A percentile compares a stretch with the other conserved stretches of the same genome.
phyloP scores from a whole-genome alignment of 2,797 vertebrate genomes.

The Sarcoramphus papa region DNA sequence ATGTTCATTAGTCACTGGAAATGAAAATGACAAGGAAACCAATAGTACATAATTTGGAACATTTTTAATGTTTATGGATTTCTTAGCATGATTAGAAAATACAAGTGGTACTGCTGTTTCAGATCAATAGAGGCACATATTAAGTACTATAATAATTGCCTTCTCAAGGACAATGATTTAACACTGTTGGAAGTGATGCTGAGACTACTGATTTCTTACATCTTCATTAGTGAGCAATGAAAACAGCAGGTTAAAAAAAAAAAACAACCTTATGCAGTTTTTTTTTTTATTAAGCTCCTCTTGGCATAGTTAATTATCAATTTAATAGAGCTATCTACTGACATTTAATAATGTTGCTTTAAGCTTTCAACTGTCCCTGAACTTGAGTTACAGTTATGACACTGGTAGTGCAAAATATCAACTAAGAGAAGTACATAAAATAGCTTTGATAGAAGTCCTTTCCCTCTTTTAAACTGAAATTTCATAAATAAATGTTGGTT shows the following conservation, averaged over 20 bases:
- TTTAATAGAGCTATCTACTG: not conserved
- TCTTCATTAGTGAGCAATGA: not conserved
- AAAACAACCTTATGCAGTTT: not conserved
- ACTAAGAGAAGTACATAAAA: not conserved
- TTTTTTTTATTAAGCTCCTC: not conserved
- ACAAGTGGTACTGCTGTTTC: not conserved
- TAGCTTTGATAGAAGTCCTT: not conserved
- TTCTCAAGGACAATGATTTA: slow-evolving; percentile 1
- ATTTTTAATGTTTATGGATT: slow-evolving; percentile 55
- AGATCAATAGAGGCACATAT: slow-evolving; percentile 1
- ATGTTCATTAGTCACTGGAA: slow-evolving; percentile 49
- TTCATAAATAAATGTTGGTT: slow-evolving; percentile 3
- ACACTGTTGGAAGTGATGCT: not conserved
- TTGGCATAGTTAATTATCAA: not conserved
- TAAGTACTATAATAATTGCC: not conserved
- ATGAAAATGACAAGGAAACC: slow-evolving; percentile 45
- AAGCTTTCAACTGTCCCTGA: not conserved
- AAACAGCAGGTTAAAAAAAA: not conserved
- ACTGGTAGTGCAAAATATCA: not conserved
- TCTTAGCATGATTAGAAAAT: slow-evolving; percentile 51
- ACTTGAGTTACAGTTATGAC: not conserved
- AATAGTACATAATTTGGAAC: slow-evolving; percentile 21
- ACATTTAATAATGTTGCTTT: not conserved
- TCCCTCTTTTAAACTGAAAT: not conserved
- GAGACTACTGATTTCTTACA: not conserved